Evolutionary conservation across 2,888 invertebrate genomes (phyloP), one percentile per base, ranked within the genome.

Genomic region (Troides oblongomaculatus): DNA sequence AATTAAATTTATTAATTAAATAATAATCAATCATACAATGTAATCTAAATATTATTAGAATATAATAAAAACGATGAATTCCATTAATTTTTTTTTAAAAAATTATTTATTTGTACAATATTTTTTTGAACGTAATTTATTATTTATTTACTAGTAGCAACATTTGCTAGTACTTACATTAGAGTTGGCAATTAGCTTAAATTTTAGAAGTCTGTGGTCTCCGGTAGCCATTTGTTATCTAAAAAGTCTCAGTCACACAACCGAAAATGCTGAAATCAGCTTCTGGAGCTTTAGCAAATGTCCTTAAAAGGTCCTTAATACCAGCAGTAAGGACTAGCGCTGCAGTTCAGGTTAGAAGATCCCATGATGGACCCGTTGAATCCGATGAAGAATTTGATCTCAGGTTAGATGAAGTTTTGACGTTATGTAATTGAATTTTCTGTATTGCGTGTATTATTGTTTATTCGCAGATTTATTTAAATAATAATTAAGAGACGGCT

Each of bases 341-440:
- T 68, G 84, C 85, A 57, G 75, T 85, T 58, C 79, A 87, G 23
- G 81, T 84, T 66, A 83, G 92, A 67, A 82, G 81, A 72, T 67
- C 86, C 50, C 94, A 94, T 77, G 93, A 84, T 14, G 92, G 88
- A 17, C 85, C 93, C 59, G 93, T 93, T 36, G 97, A 97, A 88
- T 94, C 96, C 57, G 97, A 97, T 74, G 97, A 96, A 81, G 96
- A 97, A 82, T 97, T 98, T 88, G 97, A 98, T 88, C 90, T 93
- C 78, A 95, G 95, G 90, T 94, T 90, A 91, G 88, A 23, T 53
- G 74, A 76, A 75, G 73, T 75, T 84, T 82, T 90, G 86, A 90
- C 86, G 90, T 93, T 93, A 93, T 93, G 92, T 93, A 90, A 91
- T 86, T 85, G 75, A 80, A 84, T 84, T 84, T 81, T 74, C 74